Evolutionary conservation across 2,113 vertebrate genomes (phyloP).

Genomic region (Alectura lathami): DNA sequence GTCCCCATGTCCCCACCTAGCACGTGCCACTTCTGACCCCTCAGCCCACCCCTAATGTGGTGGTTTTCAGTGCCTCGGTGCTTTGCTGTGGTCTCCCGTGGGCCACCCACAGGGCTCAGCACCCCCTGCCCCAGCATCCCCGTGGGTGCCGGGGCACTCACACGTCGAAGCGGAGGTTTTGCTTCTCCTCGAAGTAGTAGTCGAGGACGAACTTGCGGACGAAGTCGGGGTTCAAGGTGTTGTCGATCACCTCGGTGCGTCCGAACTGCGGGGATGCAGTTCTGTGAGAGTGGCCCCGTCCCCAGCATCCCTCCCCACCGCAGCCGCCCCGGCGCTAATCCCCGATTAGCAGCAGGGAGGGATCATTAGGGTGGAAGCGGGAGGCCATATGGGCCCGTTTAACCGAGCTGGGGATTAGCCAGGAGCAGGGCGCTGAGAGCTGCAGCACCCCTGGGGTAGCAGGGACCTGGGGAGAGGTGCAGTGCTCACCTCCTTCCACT

Average conservation of each 20-base stretch:
- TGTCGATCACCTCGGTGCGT: constrained; percentile 94
- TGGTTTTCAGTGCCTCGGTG: background rate
- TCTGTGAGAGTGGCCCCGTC: background rate
- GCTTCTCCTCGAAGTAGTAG: constrained; percentile 98
- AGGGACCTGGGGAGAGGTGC: fast-evolving
- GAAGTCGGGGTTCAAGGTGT: constrained; percentile 95
- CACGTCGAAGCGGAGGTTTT: constrained; percentile 95
- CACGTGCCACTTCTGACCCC: background rate
- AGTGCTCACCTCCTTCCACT: constrained; percentile 86
- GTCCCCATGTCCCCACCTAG: background rate
- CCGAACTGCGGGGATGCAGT: constrained; percentile 82
- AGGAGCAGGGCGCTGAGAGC: background rate
- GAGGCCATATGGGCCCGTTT: constrained; percentile 33
- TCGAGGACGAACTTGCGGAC: constrained; percentile 95
- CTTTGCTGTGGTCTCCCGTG: background rate
- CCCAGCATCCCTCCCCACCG: background rate
- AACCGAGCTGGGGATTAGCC: constrained; percentile 18
- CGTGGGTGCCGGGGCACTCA: constrained; percentile 74
- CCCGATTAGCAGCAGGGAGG: background rate
- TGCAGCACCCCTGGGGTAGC: background rate
- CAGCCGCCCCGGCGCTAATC: constrained; percentile 37
- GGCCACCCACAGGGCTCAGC: background rate
- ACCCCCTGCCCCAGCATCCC: background rate
- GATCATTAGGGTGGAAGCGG: constrained; percentile 7
- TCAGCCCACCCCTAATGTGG: fast-evolving